A percentile compares a stretch with the other conserved stretches of the same genome.
Evolutionary conservation across 2,113 vertebrate species (phyloP).

Genomic region (Mesocricetus auratus): DNA sequence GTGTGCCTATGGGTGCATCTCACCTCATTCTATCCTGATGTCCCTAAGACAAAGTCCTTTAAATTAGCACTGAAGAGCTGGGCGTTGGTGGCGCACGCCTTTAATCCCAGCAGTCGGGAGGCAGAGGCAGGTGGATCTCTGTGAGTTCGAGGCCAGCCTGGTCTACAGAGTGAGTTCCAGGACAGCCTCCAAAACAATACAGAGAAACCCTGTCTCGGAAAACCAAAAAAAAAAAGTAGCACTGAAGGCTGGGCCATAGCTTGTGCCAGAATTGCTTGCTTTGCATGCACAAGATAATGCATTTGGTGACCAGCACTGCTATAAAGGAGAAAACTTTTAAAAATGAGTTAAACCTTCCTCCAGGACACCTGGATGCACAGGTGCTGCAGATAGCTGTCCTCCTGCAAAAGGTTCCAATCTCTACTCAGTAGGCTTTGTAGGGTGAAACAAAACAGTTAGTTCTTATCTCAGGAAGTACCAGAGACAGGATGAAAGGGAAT

Average conservation of each 20-base stretch:
- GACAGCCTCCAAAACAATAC: too few species aligned
- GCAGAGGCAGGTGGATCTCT: too few species aligned
- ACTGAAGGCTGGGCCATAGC: not conserved
- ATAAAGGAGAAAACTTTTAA: conserved; percentile 65
- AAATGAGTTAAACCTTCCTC: conserved; percentile 59
- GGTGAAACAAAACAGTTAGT: conserved; percentile 49
- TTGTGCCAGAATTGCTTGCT: not conserved
- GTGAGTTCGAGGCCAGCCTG: too few species aligned
- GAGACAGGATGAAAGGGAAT: conserved; percentile 45
- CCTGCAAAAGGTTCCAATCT: conserved; percentile 39
- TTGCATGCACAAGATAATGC: not conserved
- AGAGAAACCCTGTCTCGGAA: too few species aligned
- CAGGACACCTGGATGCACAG: conserved; percentile 77
- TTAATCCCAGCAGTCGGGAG: too few species aligned
- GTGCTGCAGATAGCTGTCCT: not conserved
- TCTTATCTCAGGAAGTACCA: not conserved
- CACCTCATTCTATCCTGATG: conserved; percentile 15
- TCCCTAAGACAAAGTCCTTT: conserved; percentile 75
- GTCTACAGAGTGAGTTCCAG: too few species aligned
- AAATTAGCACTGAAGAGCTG: too few species aligned
- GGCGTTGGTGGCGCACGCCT: too few species aligned
- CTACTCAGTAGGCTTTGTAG: conserved; percentile 63
- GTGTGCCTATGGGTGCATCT: conserved; percentile 62
- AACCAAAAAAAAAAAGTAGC: too few species aligned
- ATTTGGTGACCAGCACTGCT: not conserved